phyloP scores from a whole-genome alignment of 2,113 vertebrate species.

The Cynoglossus semilaevis region DNA sequence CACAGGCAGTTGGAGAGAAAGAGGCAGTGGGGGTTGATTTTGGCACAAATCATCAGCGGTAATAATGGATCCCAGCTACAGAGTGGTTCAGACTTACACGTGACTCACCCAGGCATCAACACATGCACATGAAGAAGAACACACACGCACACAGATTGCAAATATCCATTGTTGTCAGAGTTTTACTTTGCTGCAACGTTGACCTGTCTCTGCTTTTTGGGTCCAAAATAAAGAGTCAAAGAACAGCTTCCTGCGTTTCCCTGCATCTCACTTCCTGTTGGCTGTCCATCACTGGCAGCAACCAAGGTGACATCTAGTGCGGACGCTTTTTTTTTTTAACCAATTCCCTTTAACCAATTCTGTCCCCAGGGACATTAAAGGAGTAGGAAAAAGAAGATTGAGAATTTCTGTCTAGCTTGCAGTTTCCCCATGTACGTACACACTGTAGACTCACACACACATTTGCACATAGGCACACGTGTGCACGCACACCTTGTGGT shows the following conservation, averaged over 20 bases:
- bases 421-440: conserved; percentile 7
- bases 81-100: conserved; percentile 68
- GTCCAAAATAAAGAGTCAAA: conserved; percentile 5
- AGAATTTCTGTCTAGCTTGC: conserved; percentile 25
- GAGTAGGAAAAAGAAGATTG: conserved; percentile 22
- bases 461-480: too few relatives aligned
- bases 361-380: conserved; percentile 48
- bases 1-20: conserved; percentile 42
- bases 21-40: conserved; percentile 58
- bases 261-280: conserved; percentile 33
- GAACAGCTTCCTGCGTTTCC: neutral
- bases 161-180: conserved; percentile 53
- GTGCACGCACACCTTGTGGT: conserved; percentile 25
- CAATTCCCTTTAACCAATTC: conserved; percentile 23
- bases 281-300: conserved; percentile 43
- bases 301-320: conserved; percentile 43
- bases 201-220: conserved; percentile 15
- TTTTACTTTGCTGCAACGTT: conserved; percentile 22
- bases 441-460: conserved; percentile 26
- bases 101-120: conserved; percentile 64
- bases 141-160: conserved; percentile 11
- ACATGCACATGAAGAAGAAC: conserved; percentile 53
- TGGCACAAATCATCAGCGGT: conserved; percentile 56
- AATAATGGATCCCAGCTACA: conserved; percentile 73
- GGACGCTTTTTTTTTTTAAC: conserved; percentile 20